A percentile compares a stretch with the other conserved stretches of the same genome.
Conservation (phyloP, 1,140 invertebrate species). For the Cotesia typhae region DNA sequence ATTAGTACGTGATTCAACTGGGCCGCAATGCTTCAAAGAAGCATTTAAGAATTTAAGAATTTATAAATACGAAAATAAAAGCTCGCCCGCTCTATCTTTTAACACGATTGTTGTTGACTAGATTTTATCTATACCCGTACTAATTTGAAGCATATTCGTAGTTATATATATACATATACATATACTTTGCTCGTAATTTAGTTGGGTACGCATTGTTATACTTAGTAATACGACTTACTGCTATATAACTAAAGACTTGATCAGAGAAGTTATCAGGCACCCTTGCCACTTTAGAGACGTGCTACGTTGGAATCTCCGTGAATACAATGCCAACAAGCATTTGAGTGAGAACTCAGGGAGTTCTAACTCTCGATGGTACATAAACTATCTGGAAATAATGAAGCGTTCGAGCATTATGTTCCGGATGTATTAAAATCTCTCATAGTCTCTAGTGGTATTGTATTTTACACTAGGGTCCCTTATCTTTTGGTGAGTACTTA, state of each 20-base stretch:
- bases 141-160: too few relatives aligned
- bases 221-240: not conserved
- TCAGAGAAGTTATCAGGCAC: constrained; percentile 50
- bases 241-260: constrained; percentile 50
- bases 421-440: constrained; percentile 11
- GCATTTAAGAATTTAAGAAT: too few relatives aligned
- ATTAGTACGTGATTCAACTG: too few relatives aligned
- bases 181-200: not conserved
- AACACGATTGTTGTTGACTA: too few relatives aligned
- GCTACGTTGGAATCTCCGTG: constrained; percentile 36
- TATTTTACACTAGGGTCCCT: too few relatives aligned
- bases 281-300: constrained; percentile 41
- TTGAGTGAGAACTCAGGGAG: constrained; percentile 35
- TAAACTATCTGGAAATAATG: constrained; percentile 50
- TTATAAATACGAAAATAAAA: too few relatives aligned
- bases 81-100: too few relatives aligned
- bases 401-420: constrained; percentile 48
- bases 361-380: constrained; percentile 42
- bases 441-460: not conserved
- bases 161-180: too few relatives aligned
- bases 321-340: constrained; percentile 10
- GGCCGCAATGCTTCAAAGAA: too few relatives aligned
- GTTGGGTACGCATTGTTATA: not conserved
- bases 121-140: too few relatives aligned
- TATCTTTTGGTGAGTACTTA: too few relatives aligned